phyloP scores from a whole-genome alignment of 2,797 vertebrate genomes.

The Distichodus sexfasciatus region DNA sequence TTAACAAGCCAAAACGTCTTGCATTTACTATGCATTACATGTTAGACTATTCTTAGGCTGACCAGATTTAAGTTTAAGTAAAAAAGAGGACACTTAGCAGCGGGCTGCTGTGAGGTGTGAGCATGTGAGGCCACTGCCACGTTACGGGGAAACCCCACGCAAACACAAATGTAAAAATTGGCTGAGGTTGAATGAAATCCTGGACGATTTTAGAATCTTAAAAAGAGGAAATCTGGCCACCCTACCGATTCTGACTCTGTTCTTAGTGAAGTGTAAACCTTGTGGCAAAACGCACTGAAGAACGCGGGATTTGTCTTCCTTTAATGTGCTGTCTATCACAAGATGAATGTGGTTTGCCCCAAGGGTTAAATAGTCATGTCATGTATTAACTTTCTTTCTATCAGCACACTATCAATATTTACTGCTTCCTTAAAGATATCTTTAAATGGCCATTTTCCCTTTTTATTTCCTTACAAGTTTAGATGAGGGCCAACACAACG shows the following conservation, averaged over 20 bases:
- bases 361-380: too few species aligned
- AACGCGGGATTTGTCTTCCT: neutral
- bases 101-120: too few species aligned
- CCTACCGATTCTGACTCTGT: too few species aligned
- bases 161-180: too few species aligned
- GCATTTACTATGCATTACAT: conserved; percentile 21
- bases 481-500: conserved; percentile 5
- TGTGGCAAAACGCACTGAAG: neutral
- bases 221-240: too few species aligned
- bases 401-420: conserved; percentile 27
- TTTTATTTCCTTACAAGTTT: conserved; percentile 31
- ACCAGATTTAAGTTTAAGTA: too few species aligned
- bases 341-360: too few species aligned
- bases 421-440: conserved; percentile 22
- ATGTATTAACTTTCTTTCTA: conserved; percentile 30
- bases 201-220: too few species aligned
- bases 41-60: neutral
- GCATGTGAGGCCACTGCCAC: too few species aligned
- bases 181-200: too few species aligned
- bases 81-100: too few species aligned
- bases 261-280: neutral
- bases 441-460: conserved; percentile 8
- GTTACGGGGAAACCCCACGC: too few species aligned
- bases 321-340: neutral
- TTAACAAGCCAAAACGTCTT: conserved; percentile 13